phyloP scores from a whole-genome alignment of 2,113 vertebrate species.

The Piaya cayana region DNA sequence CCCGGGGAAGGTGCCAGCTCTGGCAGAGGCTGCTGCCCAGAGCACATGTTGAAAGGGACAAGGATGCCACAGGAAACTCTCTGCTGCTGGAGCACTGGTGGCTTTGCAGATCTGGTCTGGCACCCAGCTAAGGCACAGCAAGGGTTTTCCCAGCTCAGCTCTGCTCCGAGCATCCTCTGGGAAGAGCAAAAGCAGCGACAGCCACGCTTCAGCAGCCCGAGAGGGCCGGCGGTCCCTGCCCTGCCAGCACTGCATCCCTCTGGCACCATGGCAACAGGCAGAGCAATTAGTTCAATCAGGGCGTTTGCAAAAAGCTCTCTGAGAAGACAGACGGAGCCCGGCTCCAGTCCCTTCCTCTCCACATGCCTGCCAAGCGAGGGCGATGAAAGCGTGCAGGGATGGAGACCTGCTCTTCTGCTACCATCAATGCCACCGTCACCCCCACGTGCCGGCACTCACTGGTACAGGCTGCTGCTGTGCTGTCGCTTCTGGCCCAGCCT shows the following conservation, averaged over 20 bases:
- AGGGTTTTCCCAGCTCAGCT: neutral
- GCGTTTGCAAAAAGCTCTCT: neutral
- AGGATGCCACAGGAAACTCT: neutral
- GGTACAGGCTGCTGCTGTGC: constrained; percentile 17
- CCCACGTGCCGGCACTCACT: constrained; percentile 26
- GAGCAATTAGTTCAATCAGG: constrained; percentile 29
- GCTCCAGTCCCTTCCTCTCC: neutral
- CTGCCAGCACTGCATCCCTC: neutral
- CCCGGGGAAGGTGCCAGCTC: neutral
- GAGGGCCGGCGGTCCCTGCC: neutral
- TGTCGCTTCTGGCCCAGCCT: constrained; percentile 58
- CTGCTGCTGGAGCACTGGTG: rapidly evolving
- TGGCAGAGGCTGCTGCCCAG: neutral
- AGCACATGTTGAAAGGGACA: neutral
- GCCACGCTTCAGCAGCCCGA: neutral
- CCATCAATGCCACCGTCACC: neutral
- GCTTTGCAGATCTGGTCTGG: neutral
- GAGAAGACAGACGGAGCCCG: rapidly evolving
- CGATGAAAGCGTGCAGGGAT: rapidly evolving
- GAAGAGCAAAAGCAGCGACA: neutral
- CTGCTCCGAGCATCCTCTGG: neutral
- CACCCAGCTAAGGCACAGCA: neutral
- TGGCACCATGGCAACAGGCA: neutral
- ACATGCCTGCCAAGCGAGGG: rapidly evolving
- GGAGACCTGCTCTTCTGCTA: neutral